phyloP scores from a whole-genome alignment of 2,888 invertebrate genomes.

The Dasysyrphus albostriatus region DNA sequence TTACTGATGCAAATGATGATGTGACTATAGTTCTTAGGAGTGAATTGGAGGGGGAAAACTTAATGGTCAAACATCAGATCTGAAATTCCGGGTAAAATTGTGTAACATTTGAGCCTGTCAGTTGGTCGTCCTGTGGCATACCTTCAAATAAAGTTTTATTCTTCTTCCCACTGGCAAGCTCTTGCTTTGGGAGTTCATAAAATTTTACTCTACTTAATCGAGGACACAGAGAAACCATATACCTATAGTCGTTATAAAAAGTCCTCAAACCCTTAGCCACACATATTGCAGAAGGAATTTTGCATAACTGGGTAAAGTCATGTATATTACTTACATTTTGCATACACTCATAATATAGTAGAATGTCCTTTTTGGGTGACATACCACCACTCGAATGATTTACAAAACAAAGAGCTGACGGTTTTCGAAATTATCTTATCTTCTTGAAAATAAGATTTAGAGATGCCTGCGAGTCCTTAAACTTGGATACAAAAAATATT shows the following conservation, averaged over 20 bases:
- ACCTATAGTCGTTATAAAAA: slow-evolving; percentile 1
- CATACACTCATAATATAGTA: neutral
- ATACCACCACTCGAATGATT: slow-evolving; percentile 52
- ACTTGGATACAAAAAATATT: slow-evolving; percentile 65
- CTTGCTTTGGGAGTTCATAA: slow-evolving; percentile 29
- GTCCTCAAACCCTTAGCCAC: slow-evolving; percentile 4
- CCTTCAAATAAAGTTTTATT: slow-evolving; percentile 67
- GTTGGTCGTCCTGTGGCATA: slow-evolving; percentile 57
- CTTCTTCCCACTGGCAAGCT: neutral
- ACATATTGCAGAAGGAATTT: slow-evolving; percentile 46
- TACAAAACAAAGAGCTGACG: slow-evolving; percentile 53
- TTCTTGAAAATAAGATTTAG: slow-evolving; percentile 53
- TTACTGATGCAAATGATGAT: slow-evolving; percentile 66
- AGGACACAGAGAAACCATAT: neutral
- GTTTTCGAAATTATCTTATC: slow-evolving; percentile 62
- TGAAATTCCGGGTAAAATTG: slow-evolving; percentile 55
- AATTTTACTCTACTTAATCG: slow-evolving; percentile 33
- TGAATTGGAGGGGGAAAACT: slow-evolving; percentile 30
- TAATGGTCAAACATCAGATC: slow-evolving; percentile 65
- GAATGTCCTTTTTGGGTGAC: slow-evolving; percentile 6
- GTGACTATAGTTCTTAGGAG: slow-evolving; percentile 21
- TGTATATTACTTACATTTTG: neutral
- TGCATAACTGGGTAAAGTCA: slow-evolving; percentile 44
- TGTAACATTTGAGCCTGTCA: slow-evolving; percentile 44
- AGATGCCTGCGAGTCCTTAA: slow-evolving; percentile 44